phyloP scores from a whole-genome alignment of 2,113 vertebrate species.

The Anolis sagrei region DNA sequence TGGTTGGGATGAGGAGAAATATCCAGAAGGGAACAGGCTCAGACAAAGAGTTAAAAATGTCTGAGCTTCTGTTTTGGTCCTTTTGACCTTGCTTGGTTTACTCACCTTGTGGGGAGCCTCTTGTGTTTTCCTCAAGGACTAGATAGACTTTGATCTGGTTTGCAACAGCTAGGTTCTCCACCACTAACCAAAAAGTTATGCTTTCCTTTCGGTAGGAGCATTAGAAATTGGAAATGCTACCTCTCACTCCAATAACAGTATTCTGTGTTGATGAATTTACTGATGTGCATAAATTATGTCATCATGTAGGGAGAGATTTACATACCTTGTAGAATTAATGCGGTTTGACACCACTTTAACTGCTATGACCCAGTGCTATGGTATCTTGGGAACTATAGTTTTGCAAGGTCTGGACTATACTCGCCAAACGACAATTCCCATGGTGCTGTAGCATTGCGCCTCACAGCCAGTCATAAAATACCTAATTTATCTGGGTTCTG shows the following conservation, averaged over 20 bases:
- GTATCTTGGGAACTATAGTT: too few relatives aligned
- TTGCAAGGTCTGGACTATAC: too few relatives aligned
- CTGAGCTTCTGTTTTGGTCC: not conserved
- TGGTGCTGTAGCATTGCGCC: too few relatives aligned
- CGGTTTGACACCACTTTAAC: too few relatives aligned
- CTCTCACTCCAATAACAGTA: not conserved
- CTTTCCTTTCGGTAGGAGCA: not conserved
- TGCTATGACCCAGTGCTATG: too few relatives aligned
- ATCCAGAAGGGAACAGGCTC: not conserved
- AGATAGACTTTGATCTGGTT: not conserved
- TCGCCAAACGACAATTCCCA: too few relatives aligned
- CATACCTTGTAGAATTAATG: too few relatives aligned
- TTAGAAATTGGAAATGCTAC: not conserved
- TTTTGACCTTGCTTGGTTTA: not conserved
- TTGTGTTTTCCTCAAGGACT: not conserved
- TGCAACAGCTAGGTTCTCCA: not conserved
- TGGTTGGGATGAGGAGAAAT: not conserved
- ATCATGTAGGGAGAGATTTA: not conserved
- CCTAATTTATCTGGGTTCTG: not conserved
- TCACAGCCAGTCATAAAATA: not conserved
- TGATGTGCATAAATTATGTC: not conserved
- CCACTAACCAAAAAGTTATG: not conserved
- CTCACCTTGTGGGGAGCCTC: not conserved
- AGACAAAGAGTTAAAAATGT: not conserved
- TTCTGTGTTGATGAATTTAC: not conserved